Base-by-base conservation (phyloP, 2,113 vertebrate species). In the Puffinus mauretanicus region DNA sequence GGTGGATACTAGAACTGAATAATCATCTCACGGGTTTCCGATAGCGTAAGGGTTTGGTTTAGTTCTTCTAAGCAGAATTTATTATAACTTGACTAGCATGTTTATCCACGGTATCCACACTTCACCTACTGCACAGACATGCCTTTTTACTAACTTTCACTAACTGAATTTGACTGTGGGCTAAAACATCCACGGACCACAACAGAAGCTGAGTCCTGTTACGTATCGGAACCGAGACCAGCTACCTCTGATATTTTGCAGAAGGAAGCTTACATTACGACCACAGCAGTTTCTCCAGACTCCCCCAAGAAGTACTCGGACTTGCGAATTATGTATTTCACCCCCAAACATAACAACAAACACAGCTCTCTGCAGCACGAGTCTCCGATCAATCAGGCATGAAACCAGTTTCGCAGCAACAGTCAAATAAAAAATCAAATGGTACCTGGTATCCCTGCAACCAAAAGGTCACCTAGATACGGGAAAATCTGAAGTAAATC, bases 381-480 rank as follows among this genome's bases (percentile, higher is more conserved):
- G 29, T 13, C 81, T 57, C 80, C 13, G 0, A 82, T 79, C 75
- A 90, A 90, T 55, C 94, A 79, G 66, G 65, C 91, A 93, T 85
- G 87, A 94, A 95, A 96, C n/a, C 52, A 89, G 73, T 93, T 79
- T 87, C 73, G 0, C 95, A 69, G 94, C 93, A 94, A 96, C 73
- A 70, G 47, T 10, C 61, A 65, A 82, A 96, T 84, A 73, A 94
- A 94, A 72, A 60, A 69, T 44, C n/a, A 64, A 86, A 91, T 79
- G 87, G 70, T 87, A 96, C 89, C 93, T 76, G 61, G 89, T 94
- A 96, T 93, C 91, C 91, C 85, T 95, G 94, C 91, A 96, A 95
- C 92, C 62, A 71, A 93, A 94, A 95, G 90, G 92, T 96, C 95
- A 93, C 87, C 89, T 94, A 75, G 93, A 82, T 42, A 93, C 26